Evolutionary conservation across 2,797 vertebrate genomes (phyloP), one percentile per base, ranked within the genome.

Genomic region (Sebastolobus altivelis): DNA sequence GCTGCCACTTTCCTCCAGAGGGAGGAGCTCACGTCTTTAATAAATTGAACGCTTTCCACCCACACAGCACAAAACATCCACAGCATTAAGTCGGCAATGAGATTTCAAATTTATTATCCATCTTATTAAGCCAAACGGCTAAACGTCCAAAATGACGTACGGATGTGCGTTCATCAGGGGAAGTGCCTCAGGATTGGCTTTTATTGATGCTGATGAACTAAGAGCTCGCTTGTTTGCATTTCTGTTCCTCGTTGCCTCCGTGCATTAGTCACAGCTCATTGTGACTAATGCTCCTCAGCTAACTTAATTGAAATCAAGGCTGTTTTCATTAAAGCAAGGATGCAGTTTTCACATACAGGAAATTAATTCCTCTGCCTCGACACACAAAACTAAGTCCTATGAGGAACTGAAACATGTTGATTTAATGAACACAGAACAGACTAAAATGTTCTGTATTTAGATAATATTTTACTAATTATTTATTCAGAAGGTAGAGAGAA

Each of bases 131-230:
- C 33, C 27, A 40, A 80, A 77, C 1, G 18, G 77, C 31, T 80
- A 25, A 77, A 79, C 4, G 37, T 80, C 66, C 22, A 56, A 72
- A 83, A 40, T 77, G 46, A 88, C 52, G 16, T 46, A 22, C 1
- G n/a, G 62, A 16, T 70, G 20, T 54, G 31, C 3, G 29, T 79
- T 84, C 37, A 81, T 88, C 22, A 63, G 31, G 58, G 35, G 52
- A 81, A 81, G 72, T 60, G 72, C 46, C 62, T 70, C 31, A 65
- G 55, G 59, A 56, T 72, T 78, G 40, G 65, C 63, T 77, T 79
- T 82, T 66, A 88, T 86, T 83, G 84, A 88, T 58, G 62, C 66
- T 75, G 66, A 85, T 72, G 46, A 83, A 65, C 65, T 54, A 69
- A 87, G 86, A 31, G 59, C 68, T 76, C 0, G 35, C 75, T 80